These are phyloP conservation scores for Andricus quercusramuli DNA, from an alignment of 2,888 invertebrate genomes.

Conservation along the genomic window DNA sequence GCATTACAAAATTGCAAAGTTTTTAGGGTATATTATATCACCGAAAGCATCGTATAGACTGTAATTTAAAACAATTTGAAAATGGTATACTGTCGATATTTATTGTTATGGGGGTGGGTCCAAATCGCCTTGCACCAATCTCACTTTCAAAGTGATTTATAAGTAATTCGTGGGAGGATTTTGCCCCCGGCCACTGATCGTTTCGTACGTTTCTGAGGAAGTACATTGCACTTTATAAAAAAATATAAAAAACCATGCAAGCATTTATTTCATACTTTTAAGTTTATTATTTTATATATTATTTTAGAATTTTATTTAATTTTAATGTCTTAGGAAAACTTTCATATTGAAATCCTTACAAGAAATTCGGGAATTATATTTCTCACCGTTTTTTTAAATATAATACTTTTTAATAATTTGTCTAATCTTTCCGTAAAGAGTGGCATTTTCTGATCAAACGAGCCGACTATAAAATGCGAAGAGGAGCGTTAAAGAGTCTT, in stretches of 20 bases:
- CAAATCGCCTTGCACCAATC: slow-evolving; percentile 50
- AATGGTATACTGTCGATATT: slow-evolving; percentile 58
- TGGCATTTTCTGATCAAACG: slow-evolving; percentile 17
- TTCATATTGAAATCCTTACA: background rate
- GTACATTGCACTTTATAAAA: background rate
- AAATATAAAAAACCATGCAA: background rate
- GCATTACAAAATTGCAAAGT: slow-evolving; percentile 1
- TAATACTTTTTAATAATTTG: background rate
- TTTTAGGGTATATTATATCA: slow-evolving; percentile 21
- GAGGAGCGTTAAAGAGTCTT: slow-evolving; percentile 40
- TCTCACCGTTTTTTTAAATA: background rate
- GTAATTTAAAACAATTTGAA: slow-evolving; percentile 72
- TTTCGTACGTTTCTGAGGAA: slow-evolving; percentile 32
- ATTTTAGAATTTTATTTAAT: background rate
- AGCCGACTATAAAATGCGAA: slow-evolving; percentile 6
- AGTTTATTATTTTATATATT: background rate
- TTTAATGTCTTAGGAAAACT: background rate
- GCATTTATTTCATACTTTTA: too few species aligned
- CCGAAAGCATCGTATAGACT: slow-evolving; percentile 50
- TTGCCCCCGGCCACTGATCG: slow-evolving; percentile 57
- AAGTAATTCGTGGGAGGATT: slow-evolving; percentile 66
- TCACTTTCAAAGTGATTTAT: slow-evolving; percentile 65
- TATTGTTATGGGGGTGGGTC: slow-evolving; percentile 52
- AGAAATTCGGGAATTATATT: background rate
- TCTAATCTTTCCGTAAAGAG: background rate